phyloP scores from a whole-genome alignment of 1,140 invertebrate species.

The Drosophila hydei region DNA sequence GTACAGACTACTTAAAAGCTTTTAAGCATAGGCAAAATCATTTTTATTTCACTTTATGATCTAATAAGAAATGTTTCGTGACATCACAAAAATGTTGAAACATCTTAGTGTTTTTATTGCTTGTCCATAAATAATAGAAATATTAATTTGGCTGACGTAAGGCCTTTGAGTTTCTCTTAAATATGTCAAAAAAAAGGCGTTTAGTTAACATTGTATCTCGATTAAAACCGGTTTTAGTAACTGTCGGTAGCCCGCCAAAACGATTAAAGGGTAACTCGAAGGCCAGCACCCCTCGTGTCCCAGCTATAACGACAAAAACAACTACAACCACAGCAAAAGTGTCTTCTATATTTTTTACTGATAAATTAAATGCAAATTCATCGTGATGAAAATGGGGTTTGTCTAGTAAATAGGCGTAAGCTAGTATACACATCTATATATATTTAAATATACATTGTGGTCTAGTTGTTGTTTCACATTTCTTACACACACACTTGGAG shows the following conservation, averaged over 20 bases:
- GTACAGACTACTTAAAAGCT: no score
- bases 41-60: no score
- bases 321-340: constrained; percentile 3
- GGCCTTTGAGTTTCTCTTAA: constrained; percentile 1
- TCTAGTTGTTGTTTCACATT: neutral
- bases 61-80: no score
- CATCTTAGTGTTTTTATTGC: neutral
- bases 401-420: constrained; percentile 13
- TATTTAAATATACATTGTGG: neutral
- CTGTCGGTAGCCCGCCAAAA: constrained; percentile 28
- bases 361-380: constrained; percentile 59
- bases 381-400: constrained; percentile 13
- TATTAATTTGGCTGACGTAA: constrained; percentile 5
- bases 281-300: constrained; percentile 13
- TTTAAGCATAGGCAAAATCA: no score
- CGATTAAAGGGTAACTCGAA: constrained; percentile 2
- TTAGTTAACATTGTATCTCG: neutral
- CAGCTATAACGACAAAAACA: constrained; percentile 27
- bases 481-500: constrained; percentile 3
- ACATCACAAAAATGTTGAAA: neutral
- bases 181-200: neutral
- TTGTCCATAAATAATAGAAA: neutral
- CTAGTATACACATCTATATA: neutral
- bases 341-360: constrained; percentile 4
- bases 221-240: constrained; percentile 18